A percentile compares a stretch with the other conserved stretches of the same genome.
phyloP scores from a whole-genome alignment of 2,888 invertebrate species.

The Lottia scabra region DNA sequence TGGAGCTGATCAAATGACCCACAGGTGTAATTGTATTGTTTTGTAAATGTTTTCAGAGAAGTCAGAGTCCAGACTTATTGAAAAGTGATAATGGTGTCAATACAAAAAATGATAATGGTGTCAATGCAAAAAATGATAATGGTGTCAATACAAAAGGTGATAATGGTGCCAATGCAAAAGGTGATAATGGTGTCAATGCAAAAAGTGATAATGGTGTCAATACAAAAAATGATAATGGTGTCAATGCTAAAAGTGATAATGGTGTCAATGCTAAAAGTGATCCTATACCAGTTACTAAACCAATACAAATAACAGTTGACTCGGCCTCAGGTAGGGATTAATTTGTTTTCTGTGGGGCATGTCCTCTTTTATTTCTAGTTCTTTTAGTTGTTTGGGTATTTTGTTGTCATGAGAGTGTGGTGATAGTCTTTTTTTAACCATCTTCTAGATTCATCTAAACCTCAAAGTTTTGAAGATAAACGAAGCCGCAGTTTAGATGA shows the following conservation, averaged over 20 bases:
- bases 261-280: background rate
- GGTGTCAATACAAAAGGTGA: background rate
- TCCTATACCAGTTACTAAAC: background rate
- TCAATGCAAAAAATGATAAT: background rate
- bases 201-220: too few relatives aligned
- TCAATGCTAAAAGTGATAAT: background rate
- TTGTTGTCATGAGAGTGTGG: too few relatives aligned
- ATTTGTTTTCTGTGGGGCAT: background rate
- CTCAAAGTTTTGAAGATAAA: conserved; percentile 51
- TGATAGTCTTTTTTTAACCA: background rate
- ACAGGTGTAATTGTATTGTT: too few relatives aligned
- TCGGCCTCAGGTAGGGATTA: background rate
- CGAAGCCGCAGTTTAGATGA: conserved; percentile 60
- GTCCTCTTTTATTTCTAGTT: too few relatives aligned
- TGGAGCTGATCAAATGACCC: too few relatives aligned
- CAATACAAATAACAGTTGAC: background rate
- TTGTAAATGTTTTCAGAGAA: too few relatives aligned
- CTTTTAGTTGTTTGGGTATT: too few relatives aligned
- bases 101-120: background rate
- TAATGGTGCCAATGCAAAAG: too few relatives aligned
- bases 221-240: background rate
- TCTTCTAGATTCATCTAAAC: background rate
- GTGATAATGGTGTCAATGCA: background rate
- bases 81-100: background rate
- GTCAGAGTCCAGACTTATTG: too few relatives aligned